Percentiles rank a stretch among this genome's conserved stretches.
Evolutionary conservation across 2,888 invertebrate species (phyloP).

Genomic region (Cylloceria caligata): DNA sequence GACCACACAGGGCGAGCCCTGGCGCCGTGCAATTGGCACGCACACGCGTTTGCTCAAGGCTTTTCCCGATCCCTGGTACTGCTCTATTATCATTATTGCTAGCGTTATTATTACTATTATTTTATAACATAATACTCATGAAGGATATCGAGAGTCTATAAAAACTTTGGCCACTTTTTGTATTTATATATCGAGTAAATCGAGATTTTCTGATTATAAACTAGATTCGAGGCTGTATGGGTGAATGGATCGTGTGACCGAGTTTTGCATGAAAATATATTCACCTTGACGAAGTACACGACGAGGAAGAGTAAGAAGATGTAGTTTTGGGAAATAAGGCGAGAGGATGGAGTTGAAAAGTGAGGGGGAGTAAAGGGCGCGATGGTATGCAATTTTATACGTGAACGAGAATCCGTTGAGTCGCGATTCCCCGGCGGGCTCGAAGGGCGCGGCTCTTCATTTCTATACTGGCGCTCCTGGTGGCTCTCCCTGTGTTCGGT

Average conservation of each 20-base stretch:
- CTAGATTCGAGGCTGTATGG: neutral
- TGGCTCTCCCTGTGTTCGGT: neutral
- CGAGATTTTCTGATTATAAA: neutral
- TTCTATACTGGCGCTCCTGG: slow-evolving; percentile 14
- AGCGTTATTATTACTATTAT: slow-evolving; percentile 2
- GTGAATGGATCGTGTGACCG: slow-evolving; percentile 43
- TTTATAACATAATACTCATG: neutral
- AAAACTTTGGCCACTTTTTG: neutral
- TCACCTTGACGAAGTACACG: neutral
- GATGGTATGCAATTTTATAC: slow-evolving; percentile 62
- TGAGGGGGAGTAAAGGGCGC: slow-evolving; percentile 8
- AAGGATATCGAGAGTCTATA: neutral
- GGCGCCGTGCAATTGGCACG: slow-evolving; percentile 69
- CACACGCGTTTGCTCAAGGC: slow-evolving; percentile 67
- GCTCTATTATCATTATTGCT: slow-evolving; percentile 4
- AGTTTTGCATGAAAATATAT: slow-evolving; percentile 30
- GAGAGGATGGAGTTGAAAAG: slow-evolving; percentile 44
- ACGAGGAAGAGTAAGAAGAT: slow-evolving; percentile 21
- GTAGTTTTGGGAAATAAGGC: slow-evolving; percentile 66
- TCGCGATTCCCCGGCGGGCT: slow-evolving; percentile 50
- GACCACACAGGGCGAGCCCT: slow-evolving; percentile 65
- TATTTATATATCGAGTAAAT: neutral
- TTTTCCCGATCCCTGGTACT: slow-evolving; percentile 23
- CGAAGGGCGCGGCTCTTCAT: slow-evolving; percentile 56
- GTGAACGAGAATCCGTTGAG: slow-evolving; percentile 54